phyloP scores from a whole-genome alignment of 2,797 vertebrate genomes.

The Oreonectes daqikongensis region DNA sequence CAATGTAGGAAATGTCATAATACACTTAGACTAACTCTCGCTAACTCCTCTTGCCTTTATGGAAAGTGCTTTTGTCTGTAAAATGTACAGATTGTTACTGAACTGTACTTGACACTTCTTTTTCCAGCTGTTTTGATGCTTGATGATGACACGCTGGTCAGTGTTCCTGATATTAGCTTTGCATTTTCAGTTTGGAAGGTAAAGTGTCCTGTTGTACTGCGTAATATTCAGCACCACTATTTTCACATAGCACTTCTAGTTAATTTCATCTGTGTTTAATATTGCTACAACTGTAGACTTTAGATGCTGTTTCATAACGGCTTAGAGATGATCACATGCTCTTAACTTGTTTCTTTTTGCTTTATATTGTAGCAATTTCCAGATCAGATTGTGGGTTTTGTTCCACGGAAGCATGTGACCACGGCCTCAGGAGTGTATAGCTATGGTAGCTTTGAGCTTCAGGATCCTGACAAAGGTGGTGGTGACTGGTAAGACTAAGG shows the following conservation, averaged over 20 bases:
- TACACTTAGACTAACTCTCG: no score
- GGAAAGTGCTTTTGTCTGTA: background rate
- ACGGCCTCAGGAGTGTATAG: constrained; percentile 84
- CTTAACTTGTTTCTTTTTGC: constrained; percentile 34
- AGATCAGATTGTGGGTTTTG: constrained; percentile 92
- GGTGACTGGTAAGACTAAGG: constrained; percentile 85
- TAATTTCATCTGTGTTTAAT: background rate
- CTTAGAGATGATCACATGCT: no score
- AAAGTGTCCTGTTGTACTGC: constrained; percentile 56
- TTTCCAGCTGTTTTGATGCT: constrained; percentile 89
- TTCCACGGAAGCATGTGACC: constrained; percentile 89
- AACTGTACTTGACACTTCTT: constrained; percentile 3
- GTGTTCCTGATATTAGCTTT: constrained; percentile 90
- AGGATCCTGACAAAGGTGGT: constrained; percentile 79
- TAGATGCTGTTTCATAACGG: background rate
- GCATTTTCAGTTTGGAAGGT: constrained; percentile 97
- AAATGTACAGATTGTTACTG: background rate
- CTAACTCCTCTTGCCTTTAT: background rate
- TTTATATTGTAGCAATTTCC: constrained; percentile 86
- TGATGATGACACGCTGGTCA: constrained; percentile 91
- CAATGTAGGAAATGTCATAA: no score
- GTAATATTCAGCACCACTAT: background rate
- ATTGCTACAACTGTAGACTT: background rate
- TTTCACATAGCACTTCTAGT: background rate
- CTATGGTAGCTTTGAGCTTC: constrained; percentile 91